Evolutionary conservation across 2,888 invertebrate species (phyloP).

Genomic region (Theodoxus fluviatilis): DNA sequence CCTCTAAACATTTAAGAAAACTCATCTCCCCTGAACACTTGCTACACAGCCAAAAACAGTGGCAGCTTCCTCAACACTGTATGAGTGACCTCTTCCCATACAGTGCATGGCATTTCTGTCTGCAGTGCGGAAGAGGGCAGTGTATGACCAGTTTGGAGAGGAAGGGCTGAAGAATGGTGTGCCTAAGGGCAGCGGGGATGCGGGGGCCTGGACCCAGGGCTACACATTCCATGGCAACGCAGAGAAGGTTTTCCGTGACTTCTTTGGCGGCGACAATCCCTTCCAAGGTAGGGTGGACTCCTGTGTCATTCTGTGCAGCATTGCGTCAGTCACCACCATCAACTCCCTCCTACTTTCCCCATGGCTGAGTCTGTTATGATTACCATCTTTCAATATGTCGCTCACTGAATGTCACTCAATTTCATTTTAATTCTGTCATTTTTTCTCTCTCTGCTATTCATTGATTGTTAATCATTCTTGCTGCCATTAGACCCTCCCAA

Average conservation of each 20-base stretch:
- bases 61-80: neutral
- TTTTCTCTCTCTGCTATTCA: too few species aligned
- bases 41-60: neutral
- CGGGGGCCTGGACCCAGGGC: conserved; percentile 64
- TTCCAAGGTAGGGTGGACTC: conserved; percentile 68
- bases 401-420: too few species aligned
- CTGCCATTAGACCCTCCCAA: too few species aligned
- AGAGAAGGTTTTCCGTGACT: conserved; percentile 70
- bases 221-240: conserved; percentile 79
- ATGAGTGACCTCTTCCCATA: neutral
- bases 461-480: too few species aligned
- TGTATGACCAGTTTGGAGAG: conserved; percentile 90
- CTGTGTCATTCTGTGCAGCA: neutral
- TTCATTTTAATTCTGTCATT: too few species aligned
- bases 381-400: too few species aligned
- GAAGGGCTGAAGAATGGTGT: conserved; percentile 84
- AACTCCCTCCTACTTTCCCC: too few species aligned
- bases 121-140: conserved; percentile 68
- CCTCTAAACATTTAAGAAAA: neutral
- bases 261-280: conserved; percentile 84
- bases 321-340: too few species aligned
- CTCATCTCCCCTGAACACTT: neutral
- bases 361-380: too few species aligned
- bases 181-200: conserved; percentile 69
- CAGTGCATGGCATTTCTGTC: conserved; percentile 6